These are phyloP conservation scores for Zaprionus ornatus DNA, from an alignment of 1,140 invertebrate genomes.

Conservation along the genomic window DNA sequence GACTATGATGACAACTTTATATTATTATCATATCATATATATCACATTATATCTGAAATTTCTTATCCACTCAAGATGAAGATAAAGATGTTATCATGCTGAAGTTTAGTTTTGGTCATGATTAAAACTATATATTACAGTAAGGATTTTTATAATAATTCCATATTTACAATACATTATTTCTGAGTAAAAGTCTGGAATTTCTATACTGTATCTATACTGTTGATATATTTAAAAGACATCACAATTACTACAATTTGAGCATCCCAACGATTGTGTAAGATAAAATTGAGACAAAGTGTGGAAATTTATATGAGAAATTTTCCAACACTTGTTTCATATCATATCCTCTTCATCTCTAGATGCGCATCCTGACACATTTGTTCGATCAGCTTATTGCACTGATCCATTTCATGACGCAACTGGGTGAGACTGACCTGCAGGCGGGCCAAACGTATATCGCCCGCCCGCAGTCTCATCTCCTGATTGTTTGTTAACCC, in stretches of 20 bases:
- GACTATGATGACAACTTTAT: no score
- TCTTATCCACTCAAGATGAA: no score
- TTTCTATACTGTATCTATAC: background rate
- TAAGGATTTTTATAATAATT: no score
- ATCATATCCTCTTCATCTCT: conserved; percentile 15
- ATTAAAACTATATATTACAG: background rate
- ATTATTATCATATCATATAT: no score
- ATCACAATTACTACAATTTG: background rate
- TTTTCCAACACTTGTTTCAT: background rate
- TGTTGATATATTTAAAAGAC: background rate
- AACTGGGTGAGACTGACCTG: conserved; percentile 50
- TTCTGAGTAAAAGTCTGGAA: background rate
- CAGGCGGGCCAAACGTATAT: conserved; percentile 58
- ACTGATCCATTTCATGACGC: conserved; percentile 55
- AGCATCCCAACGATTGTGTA: background rate
- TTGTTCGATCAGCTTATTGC: conserved; percentile 37
- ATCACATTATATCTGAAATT: no score
- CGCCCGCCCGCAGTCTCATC: conserved; percentile 54
- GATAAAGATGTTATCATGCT: background rate
- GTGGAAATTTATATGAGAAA: background rate
- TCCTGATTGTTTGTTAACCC: conserved; percentile 54
- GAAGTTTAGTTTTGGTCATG: background rate
- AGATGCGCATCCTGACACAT: conserved; percentile 28
- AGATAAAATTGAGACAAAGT: background rate
- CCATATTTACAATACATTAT: no score